These are phyloP conservation scores for Eumacrocentrus americanus DNA, from an alignment of 2,888 invertebrate species.

Conservation along the genomic window DNA sequence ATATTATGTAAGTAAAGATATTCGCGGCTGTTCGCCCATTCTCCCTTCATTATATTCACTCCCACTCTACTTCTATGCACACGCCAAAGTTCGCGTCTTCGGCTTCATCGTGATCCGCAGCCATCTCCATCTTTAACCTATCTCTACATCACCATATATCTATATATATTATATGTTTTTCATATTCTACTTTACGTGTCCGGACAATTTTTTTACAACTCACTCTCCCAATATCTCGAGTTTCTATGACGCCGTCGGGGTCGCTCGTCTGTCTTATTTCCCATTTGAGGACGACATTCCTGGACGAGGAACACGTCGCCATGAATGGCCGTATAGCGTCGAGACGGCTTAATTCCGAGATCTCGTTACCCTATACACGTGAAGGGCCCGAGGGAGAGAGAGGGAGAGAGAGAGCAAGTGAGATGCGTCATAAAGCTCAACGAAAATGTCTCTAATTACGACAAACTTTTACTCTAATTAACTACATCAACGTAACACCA, in stretches of 20 bases:
- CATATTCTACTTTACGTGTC: neutral
- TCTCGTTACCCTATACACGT: no score
- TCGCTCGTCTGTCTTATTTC: neutral
- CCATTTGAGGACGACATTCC: neutral
- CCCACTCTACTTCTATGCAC: no score
- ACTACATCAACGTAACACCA: no score
- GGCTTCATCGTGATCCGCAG: constrained; percentile 22
- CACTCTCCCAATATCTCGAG: neutral
- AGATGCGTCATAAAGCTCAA: no score
- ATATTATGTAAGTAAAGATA: constrained; percentile 23
- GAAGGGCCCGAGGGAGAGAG: no score
- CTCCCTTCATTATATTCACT: constrained; percentile 3
- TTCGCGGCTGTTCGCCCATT: constrained; percentile 27
- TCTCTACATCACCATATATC: constrained; percentile 15
- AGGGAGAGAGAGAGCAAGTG: no score
- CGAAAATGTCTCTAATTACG: no score
- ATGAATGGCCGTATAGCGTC: no score
- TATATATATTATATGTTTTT: neutral
- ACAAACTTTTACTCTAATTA: no score
- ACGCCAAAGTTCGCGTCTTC: constrained; percentile 27
- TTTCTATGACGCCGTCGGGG: neutral
- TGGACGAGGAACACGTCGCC: no score
- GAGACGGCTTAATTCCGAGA: no score
- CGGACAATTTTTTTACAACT: neutral
- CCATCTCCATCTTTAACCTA: constrained; percentile 15